A percentile compares a stretch with the other conserved stretches of the same genome.
These are phyloP conservation scores for Drosophila kepulauana DNA, from an alignment of 1,140 invertebrate species.

Conservation along the genomic window DNA sequence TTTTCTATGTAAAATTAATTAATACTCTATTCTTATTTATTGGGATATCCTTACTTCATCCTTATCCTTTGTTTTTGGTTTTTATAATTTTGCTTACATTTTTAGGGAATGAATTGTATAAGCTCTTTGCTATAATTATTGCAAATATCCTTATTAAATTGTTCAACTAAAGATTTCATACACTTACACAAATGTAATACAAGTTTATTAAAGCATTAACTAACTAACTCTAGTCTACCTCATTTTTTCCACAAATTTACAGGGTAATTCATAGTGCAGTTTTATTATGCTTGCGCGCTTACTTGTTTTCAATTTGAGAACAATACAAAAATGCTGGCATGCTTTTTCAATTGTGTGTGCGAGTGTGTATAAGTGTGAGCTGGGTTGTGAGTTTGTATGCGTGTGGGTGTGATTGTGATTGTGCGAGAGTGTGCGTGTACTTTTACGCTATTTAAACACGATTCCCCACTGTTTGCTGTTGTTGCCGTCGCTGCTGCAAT, in stretches of 20 bases:
- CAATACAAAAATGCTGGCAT: conserved; percentile 50
- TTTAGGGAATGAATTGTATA: no score
- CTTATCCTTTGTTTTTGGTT: no score
- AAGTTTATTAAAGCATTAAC: no score
- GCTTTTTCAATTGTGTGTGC: conserved; percentile 14
- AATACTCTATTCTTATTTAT: no score
- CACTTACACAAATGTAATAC: no score
- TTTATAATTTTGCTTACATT: no score
- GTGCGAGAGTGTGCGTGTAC: conserved; percentile 19
- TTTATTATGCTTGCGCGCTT: conserved; percentile 15
- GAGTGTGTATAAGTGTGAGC: conserved; percentile 13
- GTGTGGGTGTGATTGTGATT: conserved; percentile 22
- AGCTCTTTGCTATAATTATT: no score
- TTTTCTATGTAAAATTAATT: no score
- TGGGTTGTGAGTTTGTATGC: conserved; percentile 13
- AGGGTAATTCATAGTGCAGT: conserved; percentile 18
- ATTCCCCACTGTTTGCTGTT: conserved; percentile 70
- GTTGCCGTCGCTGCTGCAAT: conserved; percentile 70
- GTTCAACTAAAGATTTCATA: no score
- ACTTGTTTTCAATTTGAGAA: conserved; percentile 67
- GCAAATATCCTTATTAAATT: no score
- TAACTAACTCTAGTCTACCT: no score
- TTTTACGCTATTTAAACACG: conserved; percentile 79
- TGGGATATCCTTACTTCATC: no score
- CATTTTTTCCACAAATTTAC: not conserved